These are phyloP conservation scores for Tiaroga cobitis DNA, from an alignment of 2,797 vertebrate species.

Conservation along the genomic window DNA sequence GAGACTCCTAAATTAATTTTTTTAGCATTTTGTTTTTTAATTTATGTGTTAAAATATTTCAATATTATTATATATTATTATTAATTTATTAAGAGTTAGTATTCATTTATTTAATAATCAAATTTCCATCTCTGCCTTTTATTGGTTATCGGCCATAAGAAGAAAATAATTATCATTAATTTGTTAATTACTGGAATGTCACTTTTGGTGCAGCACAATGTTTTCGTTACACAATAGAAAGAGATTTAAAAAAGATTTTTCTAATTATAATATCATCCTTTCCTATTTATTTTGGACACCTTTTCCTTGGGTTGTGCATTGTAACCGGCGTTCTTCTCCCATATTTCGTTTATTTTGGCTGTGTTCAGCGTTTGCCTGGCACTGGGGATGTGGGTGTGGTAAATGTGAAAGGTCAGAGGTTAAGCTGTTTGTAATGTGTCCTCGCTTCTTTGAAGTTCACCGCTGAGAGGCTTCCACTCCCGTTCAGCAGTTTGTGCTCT, in stretches of 20 bases:
- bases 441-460: constrained; percentile 70
- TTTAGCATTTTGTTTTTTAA: neutral
- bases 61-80: too few relatives aligned
- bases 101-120: neutral
- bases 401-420: constrained; percentile 73
- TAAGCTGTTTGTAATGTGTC: constrained; percentile 73
- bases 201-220: neutral
- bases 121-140: neutral
- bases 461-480: neutral
- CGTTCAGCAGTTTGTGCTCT: constrained; percentile 30
- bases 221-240: neutral
- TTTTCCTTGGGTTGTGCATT: neutral
- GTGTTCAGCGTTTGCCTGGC: constrained; percentile 60
- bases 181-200: too few relatives aligned
- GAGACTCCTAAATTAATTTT: too few relatives aligned
- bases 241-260: neutral
- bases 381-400: constrained; percentile 71
- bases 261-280: neutral
- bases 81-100: neutral
- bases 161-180: neutral
- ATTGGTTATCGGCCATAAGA: neutral
- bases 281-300: neutral
- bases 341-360: neutral
- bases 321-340: neutral
- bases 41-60: too few relatives aligned